phyloP scores from a whole-genome alignment of 1,140 invertebrate genomes.

The Lutraria rhynchaena region DNA sequence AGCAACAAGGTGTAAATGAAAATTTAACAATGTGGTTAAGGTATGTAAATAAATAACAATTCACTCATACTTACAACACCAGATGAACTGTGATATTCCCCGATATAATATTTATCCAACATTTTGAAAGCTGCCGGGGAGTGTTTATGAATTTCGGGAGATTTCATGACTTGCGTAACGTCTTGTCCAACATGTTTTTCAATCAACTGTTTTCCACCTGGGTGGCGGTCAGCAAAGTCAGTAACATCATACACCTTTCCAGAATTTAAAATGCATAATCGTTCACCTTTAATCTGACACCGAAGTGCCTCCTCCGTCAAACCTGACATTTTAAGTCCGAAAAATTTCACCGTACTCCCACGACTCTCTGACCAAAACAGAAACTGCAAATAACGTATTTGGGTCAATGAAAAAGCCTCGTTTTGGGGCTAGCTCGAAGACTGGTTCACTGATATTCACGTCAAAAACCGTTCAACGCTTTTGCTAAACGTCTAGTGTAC shows the following conservation, averaged over 20 bases:
- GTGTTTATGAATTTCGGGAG: constrained; percentile 76
- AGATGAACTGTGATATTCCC: constrained; percentile 39
- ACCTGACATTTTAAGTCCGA: constrained; percentile 9
- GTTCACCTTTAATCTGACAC: constrained; percentile 45
- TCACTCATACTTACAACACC: constrained; percentile 29
- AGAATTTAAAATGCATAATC: constrained; percentile 68
- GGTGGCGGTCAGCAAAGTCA: constrained; percentile 79
- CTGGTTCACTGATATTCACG: constrained; percentile 10
- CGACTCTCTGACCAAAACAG: neutral
- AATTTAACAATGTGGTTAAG: neutral
- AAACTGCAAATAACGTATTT: constrained; percentile 22
- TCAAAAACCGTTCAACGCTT: neutral
- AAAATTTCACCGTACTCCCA: too few species aligned
- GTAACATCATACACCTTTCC: constrained; percentile 80
- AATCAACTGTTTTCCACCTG: constrained; percentile 79
- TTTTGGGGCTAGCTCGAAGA: constrained; percentile 5
- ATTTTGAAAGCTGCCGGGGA: constrained; percentile 80
- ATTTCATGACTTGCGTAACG: constrained; percentile 76
- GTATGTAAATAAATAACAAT: neutral
- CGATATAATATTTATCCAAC: constrained; percentile 79
- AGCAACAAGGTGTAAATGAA: too few species aligned
- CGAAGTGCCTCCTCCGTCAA: constrained; percentile 46
- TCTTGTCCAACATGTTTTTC: constrained; percentile 76
- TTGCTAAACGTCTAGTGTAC: neutral
- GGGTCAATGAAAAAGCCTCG: constrained; percentile 35